Base-by-base conservation (phyloP, 2,113 vertebrate genomes). In the Brachirus orientalis region DNA sequence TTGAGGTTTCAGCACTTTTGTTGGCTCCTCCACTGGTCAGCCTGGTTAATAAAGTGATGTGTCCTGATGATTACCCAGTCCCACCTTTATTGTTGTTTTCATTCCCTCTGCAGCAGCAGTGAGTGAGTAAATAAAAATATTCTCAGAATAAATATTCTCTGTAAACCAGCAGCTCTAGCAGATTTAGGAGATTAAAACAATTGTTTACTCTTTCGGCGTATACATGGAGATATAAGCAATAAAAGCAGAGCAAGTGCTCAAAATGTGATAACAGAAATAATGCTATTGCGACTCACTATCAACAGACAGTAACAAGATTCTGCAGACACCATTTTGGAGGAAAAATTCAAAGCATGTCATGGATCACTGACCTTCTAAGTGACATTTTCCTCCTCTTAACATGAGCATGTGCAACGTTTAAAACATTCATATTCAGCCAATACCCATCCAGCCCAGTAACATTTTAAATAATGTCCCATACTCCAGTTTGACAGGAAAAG, bases 181-280 rank as follows among this genome's bases (percentile, higher is more conserved):
- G 54, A 48, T 19, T 9, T 14, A 0, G 1, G 55, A 69, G 71
- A 75, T 77, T 77, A 77, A 83, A 75, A 53, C 62, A 55, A 69
- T 50, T 63, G 66, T 71, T 77, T 69, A 48, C 52, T n/a, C n/a
- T 72, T 40, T 61, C 20, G n/a, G 45, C 63, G 41, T 56, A n/a
- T n/a, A n/a, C n/a, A n/a, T 28, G 28, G 1, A 6, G 28, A 1
- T 28, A 38, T 47, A 36, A 8, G 10, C 37, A 38, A 38, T 50
- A 19, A 14, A 54, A 56, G 19, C 54, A 28, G 45, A 36, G 53
- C 38, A 68, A 53, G 45, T 35, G 10, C 57, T 58, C 9, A 6
- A n/a, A 61, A 50, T 53, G 40, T 71, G 75, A 69, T 56, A 62
- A 66, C 52, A 17, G 14, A 57, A 65, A 52, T 62, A 7, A 41